Percentiles rank a stretch among this genome's conserved stretches.
These are phyloP conservation scores for Brachionichthys hirsutus DNA, from an alignment of 2,113 vertebrate species.

Conservation along the genomic window DNA sequence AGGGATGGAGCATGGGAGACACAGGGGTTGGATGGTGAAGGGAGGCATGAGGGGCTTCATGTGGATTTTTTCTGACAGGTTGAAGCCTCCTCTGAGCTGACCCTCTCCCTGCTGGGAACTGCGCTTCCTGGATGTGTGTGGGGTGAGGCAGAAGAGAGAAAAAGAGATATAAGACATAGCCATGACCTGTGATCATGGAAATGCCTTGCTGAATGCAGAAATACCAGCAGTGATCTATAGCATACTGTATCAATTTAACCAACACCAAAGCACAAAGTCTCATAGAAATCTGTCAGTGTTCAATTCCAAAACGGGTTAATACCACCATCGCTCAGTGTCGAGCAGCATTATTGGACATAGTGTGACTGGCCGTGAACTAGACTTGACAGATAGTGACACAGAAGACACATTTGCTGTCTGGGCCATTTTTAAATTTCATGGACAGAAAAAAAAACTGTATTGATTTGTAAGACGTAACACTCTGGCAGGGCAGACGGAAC, in stretches of 20 bases:
- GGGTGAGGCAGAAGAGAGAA: constrained; percentile 44
- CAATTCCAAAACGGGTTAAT: constrained; percentile 25
- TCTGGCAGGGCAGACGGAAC: constrained; percentile 22
- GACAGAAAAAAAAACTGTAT: constrained; percentile 42
- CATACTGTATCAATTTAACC: constrained; percentile 21
- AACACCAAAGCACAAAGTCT: constrained; percentile 1
- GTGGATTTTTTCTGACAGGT: constrained; percentile 81
- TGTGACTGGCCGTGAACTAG: constrained; percentile 13
- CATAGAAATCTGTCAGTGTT: constrained; percentile 16
- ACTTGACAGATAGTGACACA: constrained; percentile 12
- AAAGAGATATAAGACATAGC: constrained; percentile 38
- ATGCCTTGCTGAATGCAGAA: constrained; percentile 29
- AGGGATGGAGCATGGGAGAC: constrained; percentile 47
- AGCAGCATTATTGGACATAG: constrained; percentile 17
- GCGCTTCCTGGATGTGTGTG: constrained; percentile 65
- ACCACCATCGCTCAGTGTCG: constrained; percentile 38
- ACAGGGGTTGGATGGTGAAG: constrained; percentile 49
- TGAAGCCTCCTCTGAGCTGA: constrained; percentile 73
- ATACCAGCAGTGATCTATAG: constrained; percentile 19
- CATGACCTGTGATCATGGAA: constrained; percentile 60
- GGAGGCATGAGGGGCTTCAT: constrained; percentile 70
- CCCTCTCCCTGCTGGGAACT: constrained; percentile 67
- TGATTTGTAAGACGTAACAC: constrained; percentile 51
- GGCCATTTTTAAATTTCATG: constrained; percentile 50
- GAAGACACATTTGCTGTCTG: constrained; percentile 49